Evolutionary conservation across 2,113 vertebrate species (phyloP).

Genomic region (Nothocercus julius): DNA sequence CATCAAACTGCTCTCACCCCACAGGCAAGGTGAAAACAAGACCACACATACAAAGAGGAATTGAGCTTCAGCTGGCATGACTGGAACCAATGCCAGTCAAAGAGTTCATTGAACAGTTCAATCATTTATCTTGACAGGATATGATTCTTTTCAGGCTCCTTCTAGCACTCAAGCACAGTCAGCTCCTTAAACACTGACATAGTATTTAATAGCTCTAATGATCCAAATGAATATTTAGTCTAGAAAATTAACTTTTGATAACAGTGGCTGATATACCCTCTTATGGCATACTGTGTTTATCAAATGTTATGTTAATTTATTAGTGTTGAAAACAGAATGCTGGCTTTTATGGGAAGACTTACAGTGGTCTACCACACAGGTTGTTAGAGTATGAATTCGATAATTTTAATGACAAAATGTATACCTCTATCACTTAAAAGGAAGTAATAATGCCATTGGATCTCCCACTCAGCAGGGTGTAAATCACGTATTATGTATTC

Average conservation of each 20-base stretch:
- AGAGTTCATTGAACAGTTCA: conserved; percentile 74
- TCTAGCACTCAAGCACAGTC: conserved; percentile 32
- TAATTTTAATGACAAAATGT: neutral
- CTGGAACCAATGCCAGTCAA: conserved; percentile 76
- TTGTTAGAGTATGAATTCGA: conserved; percentile 13
- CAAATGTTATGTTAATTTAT: conserved; percentile 11
- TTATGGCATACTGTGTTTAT: conserved; percentile 47
- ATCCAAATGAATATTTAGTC: conserved; percentile 64
- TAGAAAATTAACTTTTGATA: conserved; percentile 64
- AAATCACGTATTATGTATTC: neutral
- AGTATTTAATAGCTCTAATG: conserved; percentile 62
- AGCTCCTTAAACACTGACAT: conserved; percentile 57
- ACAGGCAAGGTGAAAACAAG: conserved; percentile 73
- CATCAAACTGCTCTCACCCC: conserved; percentile 68
- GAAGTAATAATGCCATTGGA: neutral
- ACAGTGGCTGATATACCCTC: conserved; percentile 22
- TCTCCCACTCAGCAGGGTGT: neutral
- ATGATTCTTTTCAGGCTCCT: conserved; percentile 67
- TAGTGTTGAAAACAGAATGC: conserved; percentile 14
- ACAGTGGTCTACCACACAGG: conserved; percentile 35
- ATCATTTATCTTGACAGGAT: conserved; percentile 70
- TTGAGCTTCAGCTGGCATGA: conserved; percentile 73
- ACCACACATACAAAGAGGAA: conserved; percentile 76
- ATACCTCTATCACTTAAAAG: neutral
- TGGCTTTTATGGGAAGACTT: conserved; percentile 23